Evolutionary conservation across 2,113 vertebrate genomes (phyloP).

Genomic region (Rhabdornis inornatus): DNA sequence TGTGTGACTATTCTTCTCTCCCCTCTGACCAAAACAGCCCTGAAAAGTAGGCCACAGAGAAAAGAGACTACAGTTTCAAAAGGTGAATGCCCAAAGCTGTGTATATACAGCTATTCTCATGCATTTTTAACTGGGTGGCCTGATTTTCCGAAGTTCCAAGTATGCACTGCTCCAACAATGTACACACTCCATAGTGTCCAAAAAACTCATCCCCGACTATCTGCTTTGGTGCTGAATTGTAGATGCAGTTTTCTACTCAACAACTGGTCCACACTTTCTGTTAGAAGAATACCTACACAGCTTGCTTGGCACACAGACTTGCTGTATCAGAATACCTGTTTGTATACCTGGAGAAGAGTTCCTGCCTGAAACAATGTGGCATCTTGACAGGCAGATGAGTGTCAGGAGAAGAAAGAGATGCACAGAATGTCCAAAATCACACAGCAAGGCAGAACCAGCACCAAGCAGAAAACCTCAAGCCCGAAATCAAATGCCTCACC

Average conservation of each 20-base stretch:
- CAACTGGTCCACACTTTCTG: not conserved
- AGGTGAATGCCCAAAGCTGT: not conserved
- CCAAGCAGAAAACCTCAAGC: not conserved
- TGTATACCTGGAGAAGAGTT: not conserved
- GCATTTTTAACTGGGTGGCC: constrained; percentile 40
- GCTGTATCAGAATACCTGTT: not conserved
- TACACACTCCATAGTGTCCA: not conserved
- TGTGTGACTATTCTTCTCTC: not conserved
- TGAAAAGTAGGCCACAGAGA: not conserved
- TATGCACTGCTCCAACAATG: not conserved
- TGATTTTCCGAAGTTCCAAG: not conserved
- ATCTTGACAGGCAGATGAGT: not conserved
- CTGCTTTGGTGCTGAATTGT: not conserved
- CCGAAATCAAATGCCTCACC: not conserved
- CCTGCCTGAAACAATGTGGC: not conserved
- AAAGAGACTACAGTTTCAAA: not conserved
- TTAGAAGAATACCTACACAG: not conserved
- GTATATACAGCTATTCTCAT: constrained; percentile 31
- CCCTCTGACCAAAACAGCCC: not conserved
- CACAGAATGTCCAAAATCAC: not conserved
- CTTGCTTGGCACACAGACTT: not conserved
- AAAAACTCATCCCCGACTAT: not conserved
- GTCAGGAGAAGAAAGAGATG: not conserved
- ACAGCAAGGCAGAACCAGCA: not conserved
- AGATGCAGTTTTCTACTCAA: not conserved